A percentile compares a stretch with the other conserved stretches of the same genome.
Conservation (phyloP, 2,113 vertebrate genomes). For the Tringa solitaria region DNA sequence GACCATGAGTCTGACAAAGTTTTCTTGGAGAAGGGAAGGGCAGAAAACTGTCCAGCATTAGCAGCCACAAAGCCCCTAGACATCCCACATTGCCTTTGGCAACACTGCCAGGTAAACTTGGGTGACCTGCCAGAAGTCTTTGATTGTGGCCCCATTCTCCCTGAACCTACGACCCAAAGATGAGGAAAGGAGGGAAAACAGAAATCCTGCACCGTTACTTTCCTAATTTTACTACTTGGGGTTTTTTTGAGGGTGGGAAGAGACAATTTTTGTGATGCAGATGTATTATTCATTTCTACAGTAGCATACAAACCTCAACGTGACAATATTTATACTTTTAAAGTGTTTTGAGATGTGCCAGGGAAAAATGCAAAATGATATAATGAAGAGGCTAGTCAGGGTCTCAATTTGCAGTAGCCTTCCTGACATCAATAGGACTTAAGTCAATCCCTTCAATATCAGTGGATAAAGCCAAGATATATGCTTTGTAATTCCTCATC, state of each 20-base stretch:
- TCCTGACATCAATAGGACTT: background rate
- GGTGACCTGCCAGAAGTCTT: background rate
- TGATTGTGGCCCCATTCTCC: background rate
- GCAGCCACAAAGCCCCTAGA: background rate
- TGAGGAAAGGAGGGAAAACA: background rate
- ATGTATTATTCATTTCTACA: background rate
- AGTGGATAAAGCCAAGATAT: background rate
- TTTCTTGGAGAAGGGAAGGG: background rate
- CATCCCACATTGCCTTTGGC: background rate
- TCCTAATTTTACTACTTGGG: background rate
- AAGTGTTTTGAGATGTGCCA: background rate
- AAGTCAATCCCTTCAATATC: background rate
- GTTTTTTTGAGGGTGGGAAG: fast-evolving
- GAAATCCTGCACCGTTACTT: background rate
- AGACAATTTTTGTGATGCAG: background rate
- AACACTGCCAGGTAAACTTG: background rate
- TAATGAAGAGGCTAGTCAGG: background rate
- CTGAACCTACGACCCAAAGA: background rate
- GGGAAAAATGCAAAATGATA: background rate
- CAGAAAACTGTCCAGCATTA: background rate
- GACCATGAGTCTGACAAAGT: background rate
- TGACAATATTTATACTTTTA: background rate
- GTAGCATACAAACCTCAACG: background rate
- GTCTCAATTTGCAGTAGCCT: background rate
- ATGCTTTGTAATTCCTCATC: background rate